phyloP scores from a whole-genome alignment of 2,888 invertebrate species.

The Metalampra italica region DNA sequence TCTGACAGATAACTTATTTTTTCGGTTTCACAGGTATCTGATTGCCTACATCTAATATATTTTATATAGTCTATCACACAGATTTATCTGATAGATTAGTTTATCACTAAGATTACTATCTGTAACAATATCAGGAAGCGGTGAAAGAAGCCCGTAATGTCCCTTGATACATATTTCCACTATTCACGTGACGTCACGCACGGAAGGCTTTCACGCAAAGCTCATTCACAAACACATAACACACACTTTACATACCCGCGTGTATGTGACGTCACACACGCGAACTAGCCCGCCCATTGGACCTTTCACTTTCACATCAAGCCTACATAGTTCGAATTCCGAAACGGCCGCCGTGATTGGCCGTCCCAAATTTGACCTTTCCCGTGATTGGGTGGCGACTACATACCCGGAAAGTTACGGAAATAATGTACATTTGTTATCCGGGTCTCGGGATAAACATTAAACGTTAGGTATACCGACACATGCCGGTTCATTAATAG shows the following conservation, averaged over 20 bases:
- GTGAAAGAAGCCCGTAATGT: too few species aligned
- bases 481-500: too few species aligned
- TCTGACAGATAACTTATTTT: too few species aligned
- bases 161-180: background rate
- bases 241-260: constrained; percentile 26
- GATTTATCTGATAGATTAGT: too few species aligned
- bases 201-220: constrained; percentile 4
- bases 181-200: background rate
- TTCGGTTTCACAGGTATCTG: too few species aligned
- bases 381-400: constrained; percentile 50
- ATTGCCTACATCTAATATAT: too few species aligned
- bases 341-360: constrained; percentile 48
- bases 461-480: background rate
- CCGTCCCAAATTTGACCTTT: constrained; percentile 61
- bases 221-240: constrained; percentile 37
- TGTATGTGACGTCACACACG: constrained; percentile 37
- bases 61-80: too few species aligned
- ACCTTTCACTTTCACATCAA: constrained; percentile 65
- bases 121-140: too few species aligned
- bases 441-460: constrained; percentile 10
- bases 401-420: constrained; percentile 52
- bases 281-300: constrained; percentile 51
- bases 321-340: constrained; percentile 73
- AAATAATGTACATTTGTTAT: constrained; percentile 39
- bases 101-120: too few species aligned